These are phyloP conservation scores for Fistularia tabacaria DNA, from an alignment of 2,797 vertebrate species.

Conservation along the genomic window DNA sequence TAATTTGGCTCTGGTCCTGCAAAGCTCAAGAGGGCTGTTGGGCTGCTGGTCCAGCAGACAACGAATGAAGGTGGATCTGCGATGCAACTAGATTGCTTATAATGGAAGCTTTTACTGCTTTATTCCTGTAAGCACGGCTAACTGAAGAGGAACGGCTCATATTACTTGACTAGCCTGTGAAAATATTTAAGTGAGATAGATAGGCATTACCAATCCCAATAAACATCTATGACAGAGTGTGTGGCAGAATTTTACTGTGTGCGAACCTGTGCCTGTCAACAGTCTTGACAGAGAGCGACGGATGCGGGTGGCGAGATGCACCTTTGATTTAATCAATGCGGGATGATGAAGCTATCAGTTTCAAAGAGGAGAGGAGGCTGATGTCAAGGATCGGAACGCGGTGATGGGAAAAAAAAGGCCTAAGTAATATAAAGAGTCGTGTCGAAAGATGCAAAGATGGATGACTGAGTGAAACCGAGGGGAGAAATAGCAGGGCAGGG, in stretches of 20 bases:
- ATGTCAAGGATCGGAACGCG: conserved; percentile 6
- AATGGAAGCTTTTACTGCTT: conserved; percentile 50
- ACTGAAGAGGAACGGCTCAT: conserved; percentile 46
- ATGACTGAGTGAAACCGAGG: too few relatives aligned
- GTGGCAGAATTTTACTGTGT: conserved; percentile 4
- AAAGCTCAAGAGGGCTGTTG: too few relatives aligned
- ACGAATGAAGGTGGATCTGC: background rate
- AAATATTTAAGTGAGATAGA: conserved; percentile 38
- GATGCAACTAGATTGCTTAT: conserved; percentile 45
- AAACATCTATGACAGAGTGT: conserved; percentile 27
- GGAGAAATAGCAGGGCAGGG: too few relatives aligned
- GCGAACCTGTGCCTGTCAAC: conserved; percentile 16
- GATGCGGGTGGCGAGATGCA: conserved; percentile 47
- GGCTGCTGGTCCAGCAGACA: too few relatives aligned
- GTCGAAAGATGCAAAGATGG: too few relatives aligned
- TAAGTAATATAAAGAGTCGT: background rate
- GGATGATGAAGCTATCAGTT: conserved; percentile 64
- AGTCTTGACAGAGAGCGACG: conserved; percentile 10
- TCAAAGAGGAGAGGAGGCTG: conserved; percentile 37
- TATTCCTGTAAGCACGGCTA: conserved; percentile 58
- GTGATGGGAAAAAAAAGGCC: conserved; percentile 7
- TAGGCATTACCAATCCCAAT: conserved; percentile 18
- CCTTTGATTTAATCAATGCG: conserved; percentile 60
- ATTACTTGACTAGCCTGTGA: conserved; percentile 45
- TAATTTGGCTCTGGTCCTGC: too few relatives aligned